Evolutionary conservation across 2,113 vertebrate genomes (phyloP).

Genomic region (Tricholaema leucomelas): DNA sequence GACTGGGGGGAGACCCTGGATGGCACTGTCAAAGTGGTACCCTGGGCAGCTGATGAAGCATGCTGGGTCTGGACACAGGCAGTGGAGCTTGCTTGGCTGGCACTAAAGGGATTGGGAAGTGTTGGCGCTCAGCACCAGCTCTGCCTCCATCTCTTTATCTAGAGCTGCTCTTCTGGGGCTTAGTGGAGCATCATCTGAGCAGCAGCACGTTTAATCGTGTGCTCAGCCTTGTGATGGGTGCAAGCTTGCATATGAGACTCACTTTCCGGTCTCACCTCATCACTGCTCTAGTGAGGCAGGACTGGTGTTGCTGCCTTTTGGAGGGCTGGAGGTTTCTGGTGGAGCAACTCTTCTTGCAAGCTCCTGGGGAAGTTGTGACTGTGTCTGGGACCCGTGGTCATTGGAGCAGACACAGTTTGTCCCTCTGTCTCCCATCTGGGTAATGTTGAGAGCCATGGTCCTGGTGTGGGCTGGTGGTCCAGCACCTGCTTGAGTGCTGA

Average conservation of each 20-base stretch:
- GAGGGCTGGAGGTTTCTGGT: not conserved
- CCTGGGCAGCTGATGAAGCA: not conserved
- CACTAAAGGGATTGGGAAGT: not conserved
- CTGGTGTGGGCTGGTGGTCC: not conserved
- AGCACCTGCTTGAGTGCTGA: not conserved
- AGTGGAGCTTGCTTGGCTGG: not conserved
- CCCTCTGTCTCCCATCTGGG: not conserved
- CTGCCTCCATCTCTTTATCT: not conserved
- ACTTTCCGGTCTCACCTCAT: rapidly evolving
- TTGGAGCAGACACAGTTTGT: not conserved
- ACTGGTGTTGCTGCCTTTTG: not conserved
- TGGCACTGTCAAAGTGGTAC: not conserved
- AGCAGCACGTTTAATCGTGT: rapidly evolving
- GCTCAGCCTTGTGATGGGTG: rapidly evolving
- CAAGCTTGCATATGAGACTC: rapidly evolving
- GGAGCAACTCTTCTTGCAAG: not conserved
- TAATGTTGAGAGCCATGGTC: rapidly evolving
- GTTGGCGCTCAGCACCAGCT: not conserved
- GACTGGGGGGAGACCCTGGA: no score
- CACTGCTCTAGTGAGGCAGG: not conserved
- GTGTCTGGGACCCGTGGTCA: rapidly evolving
- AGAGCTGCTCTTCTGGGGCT: not conserved
- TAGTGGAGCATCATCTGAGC: not conserved
- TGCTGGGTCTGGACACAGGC: not conserved
- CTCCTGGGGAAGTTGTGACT: not conserved